Evolutionary conservation across 2,797 vertebrate genomes (phyloP).

Genomic region (Clarias laeviceps): DNA sequence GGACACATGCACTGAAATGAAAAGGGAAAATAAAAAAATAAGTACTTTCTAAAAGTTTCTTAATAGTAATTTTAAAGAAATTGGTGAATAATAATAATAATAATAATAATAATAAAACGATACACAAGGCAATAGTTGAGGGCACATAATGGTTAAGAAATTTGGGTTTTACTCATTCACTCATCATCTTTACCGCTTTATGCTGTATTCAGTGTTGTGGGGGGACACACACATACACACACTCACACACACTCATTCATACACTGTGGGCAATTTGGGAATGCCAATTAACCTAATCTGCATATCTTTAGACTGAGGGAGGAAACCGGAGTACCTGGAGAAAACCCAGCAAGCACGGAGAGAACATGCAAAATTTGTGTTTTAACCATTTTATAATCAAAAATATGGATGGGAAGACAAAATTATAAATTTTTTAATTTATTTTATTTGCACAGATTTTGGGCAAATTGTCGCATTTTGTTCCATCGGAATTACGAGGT

Average conservation of each 20-base stretch:
- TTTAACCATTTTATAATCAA: no score
- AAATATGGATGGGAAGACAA: not conserved
- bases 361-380: not conserved
- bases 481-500: no score
- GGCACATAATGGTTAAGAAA: not conserved
- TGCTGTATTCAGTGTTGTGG: no score
- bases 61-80: not conserved
- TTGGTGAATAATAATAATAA: not conserved
- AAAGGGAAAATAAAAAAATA: not conserved
- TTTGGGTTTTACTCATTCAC: not conserved
- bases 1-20: conserved; percentile 1
- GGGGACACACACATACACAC: no score
- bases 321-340: no score
- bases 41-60: conserved; percentile 12
- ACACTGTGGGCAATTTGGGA: no score
- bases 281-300: no score
- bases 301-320: no score
- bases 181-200: no score
- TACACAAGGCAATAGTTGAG: not conserved
- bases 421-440: not conserved
- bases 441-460: not conserved
- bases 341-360: not conserved
- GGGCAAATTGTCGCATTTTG: not conserved
- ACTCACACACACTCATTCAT: no score
- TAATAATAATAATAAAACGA: not conserved